Base-by-base conservation (phyloP, 1,140 invertebrate species). In the Drosophila trapezifrons region DNA sequence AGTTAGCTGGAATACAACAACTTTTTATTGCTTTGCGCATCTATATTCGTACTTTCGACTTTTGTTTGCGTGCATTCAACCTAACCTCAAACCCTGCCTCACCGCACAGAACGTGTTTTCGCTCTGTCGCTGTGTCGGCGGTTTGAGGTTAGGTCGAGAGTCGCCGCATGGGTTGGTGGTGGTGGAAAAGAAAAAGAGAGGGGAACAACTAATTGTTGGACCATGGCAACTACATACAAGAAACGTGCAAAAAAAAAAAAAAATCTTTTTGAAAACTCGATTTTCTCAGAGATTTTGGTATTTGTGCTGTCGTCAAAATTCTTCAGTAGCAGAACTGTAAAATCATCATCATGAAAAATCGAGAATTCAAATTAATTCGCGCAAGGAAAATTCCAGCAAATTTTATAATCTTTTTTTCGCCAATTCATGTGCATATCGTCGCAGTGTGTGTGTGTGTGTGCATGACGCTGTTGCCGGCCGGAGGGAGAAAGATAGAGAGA, bases 251-350 rank as follows among this genome's bases (percentile, higher is more conserved):
- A 77, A 69, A 56, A 55, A n/a, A n/a, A 32, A 66, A 52, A 35
- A 22, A 22, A 29, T 43, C 46, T 27, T 46, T 46, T 52, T 32
- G 43, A 56, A 45, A 64, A 49, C 70, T 89, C 73, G 80, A 89
- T 69, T 91, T 78, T 71, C 46, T 92, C 91, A 92, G 90, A 77
- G 80, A 63, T 67, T 90, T 92, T 91, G 91, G 90, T 92, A 92
- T 92, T 92, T 86, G 65, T 84, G 63, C 51, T 91, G 38, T 91
- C 87, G 76, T 92, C 90, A 92, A 77, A 73, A 55, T 54, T 90
- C 69, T 85, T 92, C 91, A 92, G 91, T 91, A 92, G 91, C 91
- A 92, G 91, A 92, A 92, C 91, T 92, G 91, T 75, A 78, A 78
- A 29, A 42, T 63, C 65, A 77, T 90, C 89, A 89, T 92, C 91